These are phyloP conservation scores for Chrysomela aeneicollis DNA, from an alignment of 2,888 invertebrate species.

Conservation along the genomic window DNA sequence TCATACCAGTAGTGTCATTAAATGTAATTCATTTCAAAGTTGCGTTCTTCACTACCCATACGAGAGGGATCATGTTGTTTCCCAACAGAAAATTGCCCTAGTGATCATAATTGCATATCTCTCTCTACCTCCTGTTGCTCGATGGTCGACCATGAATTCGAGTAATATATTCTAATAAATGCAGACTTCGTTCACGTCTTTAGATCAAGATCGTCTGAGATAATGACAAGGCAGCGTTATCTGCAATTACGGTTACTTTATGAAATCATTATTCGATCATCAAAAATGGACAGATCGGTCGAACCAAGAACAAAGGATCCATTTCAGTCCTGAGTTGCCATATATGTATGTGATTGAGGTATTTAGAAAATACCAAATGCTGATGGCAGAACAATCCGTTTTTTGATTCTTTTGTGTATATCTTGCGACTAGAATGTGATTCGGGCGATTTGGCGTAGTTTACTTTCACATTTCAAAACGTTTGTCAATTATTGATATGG, in stretches of 20 bases:
- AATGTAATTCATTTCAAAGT: no score
- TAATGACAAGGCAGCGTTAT: slow-evolving; percentile 2
- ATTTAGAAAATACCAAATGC: no score
- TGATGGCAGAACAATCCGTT: no score
- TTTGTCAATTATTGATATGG: no score
- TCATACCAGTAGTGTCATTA: no score
- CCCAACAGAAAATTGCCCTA: not conserved
- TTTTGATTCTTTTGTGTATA: no score
- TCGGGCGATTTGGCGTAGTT: no score
- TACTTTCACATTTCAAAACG: no score
- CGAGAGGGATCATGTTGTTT: not conserved
- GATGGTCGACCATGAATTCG: not conserved
- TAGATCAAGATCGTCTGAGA: not conserved
- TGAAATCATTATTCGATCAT: not conserved
- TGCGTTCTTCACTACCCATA: no score
- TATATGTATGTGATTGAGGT: no score
- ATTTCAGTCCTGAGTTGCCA: no score
- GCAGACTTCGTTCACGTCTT: not conserved
- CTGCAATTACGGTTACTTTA: not conserved
- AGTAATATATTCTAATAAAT: not conserved
- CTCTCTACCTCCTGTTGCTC: not conserved
- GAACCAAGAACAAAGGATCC: not conserved
- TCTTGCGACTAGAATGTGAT: no score
- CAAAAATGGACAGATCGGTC: not conserved
- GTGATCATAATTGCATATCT: not conserved